Conservation (phyloP, 2,797 vertebrate genomes). For the Falco naumanni region DNA sequence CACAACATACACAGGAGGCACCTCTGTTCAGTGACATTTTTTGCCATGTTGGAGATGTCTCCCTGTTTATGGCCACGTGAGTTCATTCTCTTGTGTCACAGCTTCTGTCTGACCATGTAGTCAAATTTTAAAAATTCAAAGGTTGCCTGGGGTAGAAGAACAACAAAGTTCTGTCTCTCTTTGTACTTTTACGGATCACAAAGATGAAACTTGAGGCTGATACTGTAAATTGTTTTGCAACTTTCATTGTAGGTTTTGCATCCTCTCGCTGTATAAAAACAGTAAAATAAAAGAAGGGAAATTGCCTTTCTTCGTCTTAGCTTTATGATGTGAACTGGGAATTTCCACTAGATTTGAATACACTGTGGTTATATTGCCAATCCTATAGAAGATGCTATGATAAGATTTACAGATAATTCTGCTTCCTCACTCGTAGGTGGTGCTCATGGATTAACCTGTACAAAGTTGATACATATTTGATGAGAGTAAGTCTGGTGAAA, state of each 20-base stretch:
- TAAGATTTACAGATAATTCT: neutral
- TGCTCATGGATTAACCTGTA: neutral
- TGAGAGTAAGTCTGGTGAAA: neutral
- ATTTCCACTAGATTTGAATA: neutral
- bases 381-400: neutral
- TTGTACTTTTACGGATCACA: neutral
- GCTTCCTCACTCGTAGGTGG: neutral
- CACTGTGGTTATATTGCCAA: neutral
- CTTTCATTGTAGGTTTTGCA: slow-evolving; percentile 16
- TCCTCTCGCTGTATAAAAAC: neutral
- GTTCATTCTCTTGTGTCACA: neutral
- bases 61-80: neutral
- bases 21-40: neutral
- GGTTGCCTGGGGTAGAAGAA: neutral
- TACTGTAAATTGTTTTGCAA: slow-evolving; percentile 5
- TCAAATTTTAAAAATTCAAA: neutral
- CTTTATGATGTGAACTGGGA: neutral
- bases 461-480: neutral
- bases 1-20: neutral
- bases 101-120: neutral
- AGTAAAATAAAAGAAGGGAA: slow-evolving; percentile 32
- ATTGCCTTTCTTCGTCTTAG: slow-evolving; percentile 10
- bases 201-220: neutral
- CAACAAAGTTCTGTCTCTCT: neutral
- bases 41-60: neutral